phyloP scores from a whole-genome alignment of 2,113 vertebrate species.

The Nycticorax nycticorax region DNA sequence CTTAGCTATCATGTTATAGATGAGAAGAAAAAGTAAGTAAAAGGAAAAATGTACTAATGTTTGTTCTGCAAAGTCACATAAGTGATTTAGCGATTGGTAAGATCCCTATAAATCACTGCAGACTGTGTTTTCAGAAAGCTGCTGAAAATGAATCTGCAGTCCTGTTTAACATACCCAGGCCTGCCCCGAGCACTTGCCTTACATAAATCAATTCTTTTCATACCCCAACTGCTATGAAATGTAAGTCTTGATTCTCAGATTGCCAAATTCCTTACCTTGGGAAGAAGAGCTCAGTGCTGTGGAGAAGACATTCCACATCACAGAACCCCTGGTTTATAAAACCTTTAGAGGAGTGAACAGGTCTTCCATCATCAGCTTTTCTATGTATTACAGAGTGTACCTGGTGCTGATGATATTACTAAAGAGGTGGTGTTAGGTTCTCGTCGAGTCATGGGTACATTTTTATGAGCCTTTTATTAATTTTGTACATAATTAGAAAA shows the following conservation, averaged over 20 bases:
- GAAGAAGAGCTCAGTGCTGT: neutral
- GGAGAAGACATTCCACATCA: neutral
- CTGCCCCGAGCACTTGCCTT: neutral
- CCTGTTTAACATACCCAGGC: neutral
- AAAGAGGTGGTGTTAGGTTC: neutral
- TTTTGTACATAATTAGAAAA: neutral
- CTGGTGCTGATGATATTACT: neutral
- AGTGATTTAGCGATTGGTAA: neutral
- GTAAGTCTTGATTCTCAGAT: neutral
- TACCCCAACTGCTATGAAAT: neutral
- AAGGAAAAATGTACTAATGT: neutral
- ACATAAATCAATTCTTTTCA: neutral
- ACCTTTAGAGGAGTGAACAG: neutral
- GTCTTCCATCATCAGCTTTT: neutral
- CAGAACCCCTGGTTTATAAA: neutral
- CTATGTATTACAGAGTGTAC: rapidly evolving
- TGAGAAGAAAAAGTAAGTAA: neutral
- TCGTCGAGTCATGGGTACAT: neutral
- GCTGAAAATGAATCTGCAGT: neutral
- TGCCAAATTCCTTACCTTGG: neutral
- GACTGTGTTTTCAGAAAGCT: neutral
- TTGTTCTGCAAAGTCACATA: slow-evolving; percentile 18
- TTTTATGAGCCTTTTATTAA: neutral
- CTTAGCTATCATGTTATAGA: neutral
- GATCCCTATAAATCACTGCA: neutral